Evolutionary conservation across 2,888 invertebrate genomes (phyloP).

Genomic region (Drosophila pegasa): DNA sequence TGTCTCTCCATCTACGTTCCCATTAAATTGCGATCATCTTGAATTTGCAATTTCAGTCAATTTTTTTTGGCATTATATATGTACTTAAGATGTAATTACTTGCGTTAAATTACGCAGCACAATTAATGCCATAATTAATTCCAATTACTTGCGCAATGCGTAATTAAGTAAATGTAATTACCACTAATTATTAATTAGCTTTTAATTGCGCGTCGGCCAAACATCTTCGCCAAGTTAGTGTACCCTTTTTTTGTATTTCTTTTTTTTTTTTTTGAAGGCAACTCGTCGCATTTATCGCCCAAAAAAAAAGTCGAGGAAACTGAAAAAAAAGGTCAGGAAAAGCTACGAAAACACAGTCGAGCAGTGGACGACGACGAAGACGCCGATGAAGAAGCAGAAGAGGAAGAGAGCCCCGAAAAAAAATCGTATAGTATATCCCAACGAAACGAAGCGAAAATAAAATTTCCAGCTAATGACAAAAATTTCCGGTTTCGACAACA

Average conservation of each 20-base stretch:
- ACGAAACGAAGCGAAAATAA: slow-evolving; percentile 71
- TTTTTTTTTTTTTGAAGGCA: not conserved
- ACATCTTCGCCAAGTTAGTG: slow-evolving; percentile 30
- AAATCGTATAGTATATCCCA: slow-evolving; percentile 34
- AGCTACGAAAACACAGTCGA: slow-evolving; percentile 54
- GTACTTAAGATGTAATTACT: slow-evolving; percentile 4
- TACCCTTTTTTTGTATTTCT: slow-evolving; percentile 13
- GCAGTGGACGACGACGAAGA: slow-evolving; percentile 44
- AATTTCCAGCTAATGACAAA: slow-evolving; percentile 79
- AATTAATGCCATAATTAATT: slow-evolving; percentile 14
- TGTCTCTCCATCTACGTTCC: too few species aligned
- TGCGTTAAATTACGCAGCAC: slow-evolving; percentile 7
- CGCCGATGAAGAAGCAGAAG: slow-evolving; percentile 4
- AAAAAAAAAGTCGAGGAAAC: slow-evolving; percentile 11
- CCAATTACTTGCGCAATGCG: slow-evolving; percentile 24
- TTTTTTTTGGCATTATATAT: not conserved
- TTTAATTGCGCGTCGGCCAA: slow-evolving; percentile 36
- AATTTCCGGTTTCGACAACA: slow-evolving; percentile 69
- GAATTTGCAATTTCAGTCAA: not conserved
- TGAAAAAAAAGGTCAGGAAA: slow-evolving; percentile 64
- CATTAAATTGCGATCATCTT: not conserved
- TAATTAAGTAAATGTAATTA: slow-evolving; percentile 31
- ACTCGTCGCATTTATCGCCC: slow-evolving; percentile 28
- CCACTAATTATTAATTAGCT: slow-evolving; percentile 31
- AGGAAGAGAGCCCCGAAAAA: slow-evolving; percentile 12